Evolutionary conservation across 2,888 invertebrate species (phyloP), one percentile per base, ranked within the genome.

Genomic region (Apotomis betuletana): DNA sequence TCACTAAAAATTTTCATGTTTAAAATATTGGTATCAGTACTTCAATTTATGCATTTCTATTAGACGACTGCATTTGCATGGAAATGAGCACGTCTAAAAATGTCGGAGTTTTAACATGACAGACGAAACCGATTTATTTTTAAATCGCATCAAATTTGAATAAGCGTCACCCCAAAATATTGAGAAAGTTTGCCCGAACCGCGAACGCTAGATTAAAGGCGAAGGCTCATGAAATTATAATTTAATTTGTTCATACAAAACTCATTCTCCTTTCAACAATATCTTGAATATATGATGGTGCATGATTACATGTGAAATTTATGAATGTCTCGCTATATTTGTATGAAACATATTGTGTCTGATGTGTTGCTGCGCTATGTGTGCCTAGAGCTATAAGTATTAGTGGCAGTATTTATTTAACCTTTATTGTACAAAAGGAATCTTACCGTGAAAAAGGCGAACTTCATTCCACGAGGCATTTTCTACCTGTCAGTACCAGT

Each of bases 201-300:
- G 72, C 65, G 70, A 76, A 75, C 74, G 67, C 81, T 80, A 86
- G 87, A 90, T 88, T 90, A 90, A 88, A 90, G 87, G 82, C 83
- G 85, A 83, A 76, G 82, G 79, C 89, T 90, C 90, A 90, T 90
- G 91, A 91, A 91, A 91, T 91, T 90, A 89, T 91, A 92, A 91
- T 91, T 90, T 90, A 89, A 90, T 91, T 91, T 91, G 84, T 81
- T 82, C 80, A 77, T 69, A 78, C 81, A 77, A 80, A 83, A 82
- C 82, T 81, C 81, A 77, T 81, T 82, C 77, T 77, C 75, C 78
- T 79, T 76, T 77, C 77, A 79, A 82, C 82, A 74, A 79, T 78
- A 81, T 82, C 83, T 77, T 80, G 79, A 85, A 85, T 85, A 82
- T 82, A 85, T 82, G 80, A 79, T 81, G 82, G 77, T 76, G 76